These are phyloP conservation scores for Pseudorhombus dupliciocellatus DNA, from an alignment of 2,113 vertebrate genomes.

Conservation along the genomic window DNA sequence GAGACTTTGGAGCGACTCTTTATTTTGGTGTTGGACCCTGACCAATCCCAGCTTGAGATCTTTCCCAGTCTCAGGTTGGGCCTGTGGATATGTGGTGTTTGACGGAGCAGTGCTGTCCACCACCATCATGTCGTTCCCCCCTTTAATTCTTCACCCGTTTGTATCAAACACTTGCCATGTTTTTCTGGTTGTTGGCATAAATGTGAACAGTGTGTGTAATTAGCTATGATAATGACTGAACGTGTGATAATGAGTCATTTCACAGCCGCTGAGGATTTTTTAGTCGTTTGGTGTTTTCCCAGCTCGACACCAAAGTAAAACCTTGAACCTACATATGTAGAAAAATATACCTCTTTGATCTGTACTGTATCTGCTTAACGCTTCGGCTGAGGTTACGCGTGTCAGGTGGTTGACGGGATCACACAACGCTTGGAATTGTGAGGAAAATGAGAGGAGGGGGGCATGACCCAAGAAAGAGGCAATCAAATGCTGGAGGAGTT, in stretches of 20 bases:
- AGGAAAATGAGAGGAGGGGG: too few relatives aligned
- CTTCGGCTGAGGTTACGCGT: too few relatives aligned
- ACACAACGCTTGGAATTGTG: too few relatives aligned
- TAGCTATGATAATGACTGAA: conserved; percentile 31
- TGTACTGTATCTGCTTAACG: too few relatives aligned
- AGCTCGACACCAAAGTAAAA: conserved; percentile 28
- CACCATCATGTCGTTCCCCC: not conserved
- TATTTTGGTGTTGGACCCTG: not conserved
- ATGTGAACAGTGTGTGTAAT: conserved; percentile 22
- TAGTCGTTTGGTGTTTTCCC: conserved; percentile 9
- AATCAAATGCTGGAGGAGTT: too few relatives aligned
- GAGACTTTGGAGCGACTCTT: not conserved
- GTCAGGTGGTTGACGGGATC: too few relatives aligned
- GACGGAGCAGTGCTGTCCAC: not conserved
- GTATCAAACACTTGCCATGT: conserved; percentile 14
- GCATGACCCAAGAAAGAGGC: too few relatives aligned
- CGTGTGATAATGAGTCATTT: conserved; percentile 41
- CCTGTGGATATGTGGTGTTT: too few relatives aligned
- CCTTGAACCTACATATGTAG: not conserved
- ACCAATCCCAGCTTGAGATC: not conserved
- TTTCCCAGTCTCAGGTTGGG: not conserved
- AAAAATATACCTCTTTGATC: not conserved
- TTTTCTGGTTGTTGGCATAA: conserved; percentile 14
- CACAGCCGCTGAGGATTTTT: conserved; percentile 23
- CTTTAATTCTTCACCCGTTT: conserved; percentile 7